These are phyloP conservation scores for Habropoda laboriosa DNA, from an alignment of 1,140 invertebrate genomes.

Conservation along the genomic window DNA sequence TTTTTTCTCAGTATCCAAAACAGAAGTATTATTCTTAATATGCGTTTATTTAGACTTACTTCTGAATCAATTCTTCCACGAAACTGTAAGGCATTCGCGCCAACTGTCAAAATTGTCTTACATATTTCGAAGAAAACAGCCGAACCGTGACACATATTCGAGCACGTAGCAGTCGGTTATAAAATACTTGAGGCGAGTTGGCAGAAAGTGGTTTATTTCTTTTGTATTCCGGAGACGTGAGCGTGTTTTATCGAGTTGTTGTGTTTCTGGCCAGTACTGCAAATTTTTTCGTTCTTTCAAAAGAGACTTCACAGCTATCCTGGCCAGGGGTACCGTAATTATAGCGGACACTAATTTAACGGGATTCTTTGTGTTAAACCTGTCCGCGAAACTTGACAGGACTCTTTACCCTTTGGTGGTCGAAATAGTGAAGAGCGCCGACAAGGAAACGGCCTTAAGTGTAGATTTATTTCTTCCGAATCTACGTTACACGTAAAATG, in stretches of 20 bases:
- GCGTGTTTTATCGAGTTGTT: conserved; percentile 23
- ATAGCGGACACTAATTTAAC: conserved; percentile 28
- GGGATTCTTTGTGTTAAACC: conserved; percentile 27
- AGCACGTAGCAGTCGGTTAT: background rate
- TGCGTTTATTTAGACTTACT: too few species aligned
- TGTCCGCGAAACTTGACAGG: conserved; percentile 9
- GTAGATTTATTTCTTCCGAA: background rate
- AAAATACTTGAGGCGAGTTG: conserved; percentile 8
- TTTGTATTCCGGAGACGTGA: conserved; percentile 11
- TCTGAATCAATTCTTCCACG: too few species aligned
- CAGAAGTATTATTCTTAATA: too few species aligned
- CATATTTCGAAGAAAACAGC: background rate
- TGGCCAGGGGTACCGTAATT: conserved; percentile 12
- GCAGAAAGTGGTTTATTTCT: background rate
- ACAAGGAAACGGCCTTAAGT: too few species aligned
- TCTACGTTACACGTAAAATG: background rate
- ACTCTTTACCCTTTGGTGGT: background rate
- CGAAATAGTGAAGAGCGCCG: background rate
- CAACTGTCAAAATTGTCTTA: background rate
- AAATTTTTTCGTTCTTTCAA: conserved; percentile 15
- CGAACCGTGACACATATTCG: background rate
- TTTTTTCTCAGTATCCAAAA: too few species aligned
- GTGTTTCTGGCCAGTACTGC: background rate
- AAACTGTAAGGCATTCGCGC: too few species aligned
- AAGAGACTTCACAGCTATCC: background rate